Percentiles rank a stretch among this genome's conserved stretches.
Evolutionary conservation across 2,797 vertebrate genomes (phyloP).

Genomic region (Channa striata): DNA sequence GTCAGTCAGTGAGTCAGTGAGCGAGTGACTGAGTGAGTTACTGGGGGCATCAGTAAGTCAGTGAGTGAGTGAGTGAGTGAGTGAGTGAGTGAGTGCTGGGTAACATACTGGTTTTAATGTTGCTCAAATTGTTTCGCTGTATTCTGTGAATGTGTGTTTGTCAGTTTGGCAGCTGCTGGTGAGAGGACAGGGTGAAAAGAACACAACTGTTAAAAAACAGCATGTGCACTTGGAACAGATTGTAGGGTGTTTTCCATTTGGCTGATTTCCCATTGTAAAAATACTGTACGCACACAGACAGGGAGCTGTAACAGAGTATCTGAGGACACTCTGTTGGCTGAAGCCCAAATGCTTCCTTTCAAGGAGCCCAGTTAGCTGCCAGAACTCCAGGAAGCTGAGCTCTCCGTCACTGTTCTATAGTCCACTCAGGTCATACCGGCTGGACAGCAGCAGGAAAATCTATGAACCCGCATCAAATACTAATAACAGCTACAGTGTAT

Average conservation of each 20-base stretch:
- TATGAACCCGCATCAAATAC: not conserved
- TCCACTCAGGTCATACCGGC: slow-evolving; percentile 79
- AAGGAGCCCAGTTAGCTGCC: slow-evolving; percentile 82
- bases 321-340: slow-evolving; percentile 67
- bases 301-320: slow-evolving; percentile 16
- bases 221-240: slow-evolving; percentile 2
- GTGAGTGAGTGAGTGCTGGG: slow-evolving; percentile 10
- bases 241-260: slow-evolving; percentile 57
- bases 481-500: not conserved
- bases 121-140: slow-evolving; percentile 14
- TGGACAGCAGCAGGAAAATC: slow-evolving; percentile 58
- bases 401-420: slow-evolving; percentile 79
- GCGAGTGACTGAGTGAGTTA: slow-evolving; percentile 1
- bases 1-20: slow-evolving; percentile 23
- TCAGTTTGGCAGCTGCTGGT: slow-evolving; percentile 25
- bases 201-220: slow-evolving; percentile 22
- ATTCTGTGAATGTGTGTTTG: slow-evolving; percentile 10
- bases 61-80: not conserved
- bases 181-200: not conserved
- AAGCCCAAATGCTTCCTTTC: slow-evolving; percentile 71
- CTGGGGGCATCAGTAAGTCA: not conserved
- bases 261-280: slow-evolving; percentile 21
- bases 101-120: slow-evolving; percentile 41
- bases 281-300: slow-evolving; percentile 21
- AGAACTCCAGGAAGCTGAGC: slow-evolving; percentile 83